A percentile compares a stretch with the other conserved stretches of the same genome.
phyloP scores from a whole-genome alignment of 2,888 invertebrate species.

The Anticlea derivata region DNA sequence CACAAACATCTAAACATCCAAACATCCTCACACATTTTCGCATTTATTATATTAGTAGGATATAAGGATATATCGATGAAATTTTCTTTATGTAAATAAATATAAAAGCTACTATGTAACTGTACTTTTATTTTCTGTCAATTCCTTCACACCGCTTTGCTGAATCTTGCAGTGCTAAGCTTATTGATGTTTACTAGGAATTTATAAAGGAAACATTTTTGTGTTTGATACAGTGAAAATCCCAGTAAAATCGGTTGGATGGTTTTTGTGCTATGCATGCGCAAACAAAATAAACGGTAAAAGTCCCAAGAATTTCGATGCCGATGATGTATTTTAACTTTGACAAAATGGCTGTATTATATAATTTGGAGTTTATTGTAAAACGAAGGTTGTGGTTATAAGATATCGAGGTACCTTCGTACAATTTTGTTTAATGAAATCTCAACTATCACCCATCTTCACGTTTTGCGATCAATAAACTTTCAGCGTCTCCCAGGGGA shows the following conservation, averaged over 20 bases:
- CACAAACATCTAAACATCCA: too few relatives aligned
- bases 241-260: background rate
- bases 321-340: background rate
- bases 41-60: too few relatives aligned
- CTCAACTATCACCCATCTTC: slow-evolving; percentile 11
- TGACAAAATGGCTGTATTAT: background rate
- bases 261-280: background rate
- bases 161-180: too few relatives aligned
- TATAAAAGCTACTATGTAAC: too few relatives aligned
- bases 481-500: slow-evolving; percentile 30
- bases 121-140: too few relatives aligned
- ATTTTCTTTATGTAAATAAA: too few relatives aligned
- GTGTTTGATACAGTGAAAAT: slow-evolving; percentile 1
- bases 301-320: background rate
- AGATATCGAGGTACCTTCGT: slow-evolving; percentile 2
- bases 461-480: slow-evolving; percentile 17
- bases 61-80: too few relatives aligned
- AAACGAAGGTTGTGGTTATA: background rate
- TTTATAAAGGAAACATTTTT: background rate
- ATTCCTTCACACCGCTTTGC: too few relatives aligned
- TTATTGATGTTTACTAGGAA: too few relatives aligned
- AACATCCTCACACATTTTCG: too few relatives aligned
- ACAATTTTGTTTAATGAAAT: slow-evolving; percentile 9
- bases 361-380: background rate
- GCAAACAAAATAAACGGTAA: background rate